phyloP scores from a whole-genome alignment of 2,888 invertebrate species.

The Latrodectus hesperus region DNA sequence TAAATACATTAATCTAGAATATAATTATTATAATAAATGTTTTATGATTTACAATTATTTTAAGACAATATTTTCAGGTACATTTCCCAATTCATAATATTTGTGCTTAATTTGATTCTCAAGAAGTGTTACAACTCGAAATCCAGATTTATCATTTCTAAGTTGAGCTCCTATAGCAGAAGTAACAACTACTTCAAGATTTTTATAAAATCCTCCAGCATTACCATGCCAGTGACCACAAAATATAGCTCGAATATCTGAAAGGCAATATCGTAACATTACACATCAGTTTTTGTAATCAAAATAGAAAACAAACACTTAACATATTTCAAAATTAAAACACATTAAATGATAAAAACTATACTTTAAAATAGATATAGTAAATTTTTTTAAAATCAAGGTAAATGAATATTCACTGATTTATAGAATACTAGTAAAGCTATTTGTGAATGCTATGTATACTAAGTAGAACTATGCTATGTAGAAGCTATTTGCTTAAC shows the following conservation, averaged over 20 bases:
- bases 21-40: background rate
- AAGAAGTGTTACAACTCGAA: slow-evolving; percentile 76
- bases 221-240: slow-evolving; percentile 78
- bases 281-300: no score
- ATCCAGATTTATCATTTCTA: slow-evolving; percentile 73
- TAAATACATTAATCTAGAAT: background rate
- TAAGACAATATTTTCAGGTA: slow-evolving; percentile 67
- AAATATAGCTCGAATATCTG: slow-evolving; percentile 76
- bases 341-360: no score
- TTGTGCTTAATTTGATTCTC: slow-evolving; percentile 75
- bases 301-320: no score
- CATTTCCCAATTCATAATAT: slow-evolving; percentile 74
- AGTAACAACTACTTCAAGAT: slow-evolving; percentile 76
- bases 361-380: no score
- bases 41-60: background rate
- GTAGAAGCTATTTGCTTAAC: no score
- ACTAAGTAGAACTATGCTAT: no score
- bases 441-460: no score
- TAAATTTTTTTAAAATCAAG: no score
- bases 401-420: no score
- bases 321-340: no score
- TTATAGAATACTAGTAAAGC: no score
- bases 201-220: slow-evolving; percentile 75
- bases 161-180: slow-evolving; percentile 77
- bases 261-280: background rate